Evolutionary conservation across 1,140 invertebrate species (phyloP).

Genomic region (Cardiocondyla obscurior): DNA sequence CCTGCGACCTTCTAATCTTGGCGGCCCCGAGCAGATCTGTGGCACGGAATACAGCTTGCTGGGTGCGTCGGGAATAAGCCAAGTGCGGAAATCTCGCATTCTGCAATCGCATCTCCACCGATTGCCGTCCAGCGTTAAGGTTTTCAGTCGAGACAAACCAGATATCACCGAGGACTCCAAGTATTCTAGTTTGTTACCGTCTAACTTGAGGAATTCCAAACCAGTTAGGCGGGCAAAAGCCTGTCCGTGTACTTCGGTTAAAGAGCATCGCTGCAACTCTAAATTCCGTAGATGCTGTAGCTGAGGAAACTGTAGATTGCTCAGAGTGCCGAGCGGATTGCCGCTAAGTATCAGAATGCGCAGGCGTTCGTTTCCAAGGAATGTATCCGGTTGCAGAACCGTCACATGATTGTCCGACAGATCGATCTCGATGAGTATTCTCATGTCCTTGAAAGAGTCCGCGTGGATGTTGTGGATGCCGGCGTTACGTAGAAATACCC

Average conservation of each 20-base stretch:
- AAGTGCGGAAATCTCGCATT: conserved; percentile 91
- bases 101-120: conserved; percentile 95
- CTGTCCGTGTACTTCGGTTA: conserved; percentile 88
- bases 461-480: conserved; percentile 90
- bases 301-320: conserved; percentile 88
- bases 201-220: conserved; percentile 89
- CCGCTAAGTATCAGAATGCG: conserved; percentile 88
- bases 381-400: conserved; percentile 88
- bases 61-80: conserved; percentile 87
- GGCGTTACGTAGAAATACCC: conserved; percentile 90
- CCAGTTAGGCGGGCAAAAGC: conserved; percentile 88
- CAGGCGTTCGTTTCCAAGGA: conserved; percentile 89
- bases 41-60: conserved; percentile 88
- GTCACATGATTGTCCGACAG: conserved; percentile 90
- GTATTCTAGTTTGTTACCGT: conserved; percentile 88
- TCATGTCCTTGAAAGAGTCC: conserved; percentile 93
- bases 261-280: conserved; percentile 90
- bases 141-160: conserved; percentile 89
- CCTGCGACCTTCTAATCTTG: conserved; percentile 84
- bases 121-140: conserved; percentile 92
- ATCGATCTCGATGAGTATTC: conserved; percentile 94
- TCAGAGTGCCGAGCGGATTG: conserved; percentile 88
- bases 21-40: conserved; percentile 86
- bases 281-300: conserved; percentile 89
- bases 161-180: conserved; percentile 87